Evolutionary conservation across 2,888 invertebrate species (phyloP).

Genomic region (Penaeus monodon): DNA sequence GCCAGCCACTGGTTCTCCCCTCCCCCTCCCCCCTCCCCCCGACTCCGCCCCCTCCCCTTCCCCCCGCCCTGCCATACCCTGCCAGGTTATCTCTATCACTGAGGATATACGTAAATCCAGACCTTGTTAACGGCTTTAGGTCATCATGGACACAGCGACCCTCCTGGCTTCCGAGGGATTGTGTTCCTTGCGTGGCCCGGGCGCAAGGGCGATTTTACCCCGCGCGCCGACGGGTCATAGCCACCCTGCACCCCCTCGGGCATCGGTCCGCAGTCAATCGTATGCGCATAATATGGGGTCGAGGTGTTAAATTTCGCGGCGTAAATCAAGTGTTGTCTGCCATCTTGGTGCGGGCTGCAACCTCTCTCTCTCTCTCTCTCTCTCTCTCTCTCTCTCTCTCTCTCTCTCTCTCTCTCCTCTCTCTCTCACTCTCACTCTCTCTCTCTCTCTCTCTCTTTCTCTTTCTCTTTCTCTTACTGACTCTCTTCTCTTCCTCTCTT

Average conservation of each 20-base stretch:
- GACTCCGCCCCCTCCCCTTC: background rate
- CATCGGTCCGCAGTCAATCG: constrained; percentile 28
- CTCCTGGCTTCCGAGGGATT: background rate
- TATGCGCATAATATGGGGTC: constrained; percentile 32
- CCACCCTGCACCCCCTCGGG: constrained; percentile 7
- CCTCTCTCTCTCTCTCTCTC: constrained; percentile 1
- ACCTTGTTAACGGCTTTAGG: constrained; percentile 2
- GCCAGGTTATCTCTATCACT: constrained; percentile 19
- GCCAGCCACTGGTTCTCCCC: background rate
- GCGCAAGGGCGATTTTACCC: background rate
- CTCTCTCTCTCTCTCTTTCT: background rate
- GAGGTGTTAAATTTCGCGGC: constrained; percentile 32
- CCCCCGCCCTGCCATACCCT: background rate
- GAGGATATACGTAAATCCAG: constrained; percentile 17
- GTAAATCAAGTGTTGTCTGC: constrained; percentile 18
- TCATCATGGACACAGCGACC: constrained; percentile 8
- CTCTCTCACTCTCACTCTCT: background rate
- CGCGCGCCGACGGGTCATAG: background rate
- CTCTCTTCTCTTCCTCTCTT: background rate
- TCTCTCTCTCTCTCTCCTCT: background rate
- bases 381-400: background rate
- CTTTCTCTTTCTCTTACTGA: background rate
- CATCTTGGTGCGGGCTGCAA: constrained; percentile 2
- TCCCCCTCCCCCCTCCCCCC: background rate
- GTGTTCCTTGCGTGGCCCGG: background rate